phyloP scores from a whole-genome alignment of 53 echinoderm and acorn worm genomes.

The Echinometra lucunter region DNA sequence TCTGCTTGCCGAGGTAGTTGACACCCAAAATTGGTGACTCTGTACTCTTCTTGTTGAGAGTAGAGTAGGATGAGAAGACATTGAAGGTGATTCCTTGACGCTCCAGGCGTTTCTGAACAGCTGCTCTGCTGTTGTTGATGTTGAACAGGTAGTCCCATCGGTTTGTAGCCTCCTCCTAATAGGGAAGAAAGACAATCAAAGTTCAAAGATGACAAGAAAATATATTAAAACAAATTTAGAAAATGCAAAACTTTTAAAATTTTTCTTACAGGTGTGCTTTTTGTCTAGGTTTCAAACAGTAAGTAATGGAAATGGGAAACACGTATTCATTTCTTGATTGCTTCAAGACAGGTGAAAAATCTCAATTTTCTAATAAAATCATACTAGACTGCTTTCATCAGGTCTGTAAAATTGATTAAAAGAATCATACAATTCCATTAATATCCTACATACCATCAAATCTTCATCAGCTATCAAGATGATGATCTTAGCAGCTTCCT shows the following conservation, averaged over 20 bases:
- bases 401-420: too few relatives aligned
- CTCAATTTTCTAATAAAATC: too few relatives aligned
- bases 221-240: too few relatives aligned
- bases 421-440: too few relatives aligned
- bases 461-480: slow-evolving; percentile 85
- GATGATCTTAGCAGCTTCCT: slow-evolving; percentile 81
- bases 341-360: too few relatives aligned
- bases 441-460: slow-evolving; percentile 74
- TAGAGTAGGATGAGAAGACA: slow-evolving; percentile 88
- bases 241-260: too few relatives aligned
- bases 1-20: slow-evolving; percentile 75
- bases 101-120: slow-evolving; percentile 68
- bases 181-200: background rate
- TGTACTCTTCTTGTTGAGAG: slow-evolving; percentile 77
- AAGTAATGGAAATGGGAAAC: too few relatives aligned
- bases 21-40: slow-evolving; percentile 86
- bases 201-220: too few relatives aligned
- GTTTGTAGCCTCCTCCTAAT: slow-evolving; percentile 49
- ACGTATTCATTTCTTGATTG: too few relatives aligned
- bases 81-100: slow-evolving; percentile 84
- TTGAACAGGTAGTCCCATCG: slow-evolving; percentile 52
- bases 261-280: too few relatives aligned
- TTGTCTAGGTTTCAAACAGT: too few relatives aligned
- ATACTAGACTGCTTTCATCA: too few relatives aligned
- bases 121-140: slow-evolving; percentile 54